Percentiles rank a stretch among this genome's conserved stretches.
Evolutionary conservation across 2,113 vertebrate genomes (phyloP).

Genomic region (Rallus limicola): DNA sequence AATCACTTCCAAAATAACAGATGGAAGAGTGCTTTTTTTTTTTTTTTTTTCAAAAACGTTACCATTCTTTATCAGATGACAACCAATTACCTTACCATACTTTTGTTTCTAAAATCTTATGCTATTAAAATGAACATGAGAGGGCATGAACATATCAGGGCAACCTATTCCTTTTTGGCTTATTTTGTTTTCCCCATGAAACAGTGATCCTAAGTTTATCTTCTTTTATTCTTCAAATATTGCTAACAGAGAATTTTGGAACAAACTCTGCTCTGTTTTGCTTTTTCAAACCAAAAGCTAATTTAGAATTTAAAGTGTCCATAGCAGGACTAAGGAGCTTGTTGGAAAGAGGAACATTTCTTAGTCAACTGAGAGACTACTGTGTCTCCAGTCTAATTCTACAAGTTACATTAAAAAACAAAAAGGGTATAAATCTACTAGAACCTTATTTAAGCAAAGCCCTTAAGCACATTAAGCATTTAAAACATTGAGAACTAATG

Average conservation of each 20-base stretch:
- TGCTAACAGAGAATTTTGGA: neutral
- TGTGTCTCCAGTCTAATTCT: neutral
- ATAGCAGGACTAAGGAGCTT: neutral
- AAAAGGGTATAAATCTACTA: neutral
- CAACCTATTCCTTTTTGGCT: neutral
- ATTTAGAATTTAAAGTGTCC: neutral
- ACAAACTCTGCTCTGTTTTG: neutral
- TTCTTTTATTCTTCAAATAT: neutral
- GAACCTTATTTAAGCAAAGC: conserved; percentile 6
- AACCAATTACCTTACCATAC: neutral
- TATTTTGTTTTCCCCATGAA: neutral
- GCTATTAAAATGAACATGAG: neutral
- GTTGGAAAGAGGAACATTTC: neutral
- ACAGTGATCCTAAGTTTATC: neutral
- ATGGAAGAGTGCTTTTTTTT: neutral
- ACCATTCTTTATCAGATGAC: neutral
- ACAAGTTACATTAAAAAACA: neutral
- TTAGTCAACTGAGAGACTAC: neutral
- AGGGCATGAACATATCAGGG: neutral
- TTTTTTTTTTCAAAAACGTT: neutral
- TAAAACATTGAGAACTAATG: neutral
- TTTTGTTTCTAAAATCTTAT: neutral
- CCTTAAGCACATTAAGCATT: neutral
- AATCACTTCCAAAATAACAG: neutral
- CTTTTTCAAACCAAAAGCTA: neutral